Evolutionary conservation across 2,113 vertebrate species (phyloP), one percentile per base, ranked within the genome.

Genomic region (Furnarius figulus): DNA sequence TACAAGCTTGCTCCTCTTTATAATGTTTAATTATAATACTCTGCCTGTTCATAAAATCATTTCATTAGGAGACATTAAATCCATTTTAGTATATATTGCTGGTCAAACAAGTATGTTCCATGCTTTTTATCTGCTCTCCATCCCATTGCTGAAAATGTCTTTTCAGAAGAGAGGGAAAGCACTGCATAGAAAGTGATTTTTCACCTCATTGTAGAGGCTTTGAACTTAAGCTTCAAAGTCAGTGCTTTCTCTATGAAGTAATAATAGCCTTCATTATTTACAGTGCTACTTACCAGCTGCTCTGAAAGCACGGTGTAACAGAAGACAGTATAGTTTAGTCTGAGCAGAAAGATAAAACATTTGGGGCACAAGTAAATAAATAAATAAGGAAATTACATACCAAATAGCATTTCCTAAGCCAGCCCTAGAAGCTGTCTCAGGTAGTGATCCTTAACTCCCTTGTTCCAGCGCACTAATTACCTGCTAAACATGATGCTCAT

Each of bases 201-300:
- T 80, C 72, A 77, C 50, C 47, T 74, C 50, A 50, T 5, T 70
- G 62, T 7, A 42, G 68, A 90, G 55, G 30, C 55, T 97, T 95
- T 96, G 86, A 96, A 92, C 24, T 77, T 70, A 83, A 88, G 50
- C 71, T 93, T 95, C 88, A 96, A 96, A 92, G 76, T 59, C 76
- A 66, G 5, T 67, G 25, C 12, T 67, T 88, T 35, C 55, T 67
- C 79, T 80, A n/a, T 52, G 42, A 93, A 77, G 42, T 39, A 94
- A 83, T 72, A 94, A 80, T 50, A 93, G 71, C 25, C 4, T 33
- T 42, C 22, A 74, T 71, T 94, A 85, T 90, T 78, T 65, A 76
- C 52, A 76, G 17, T 28, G 24, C 13, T 89, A 33, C 52, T 68
- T 80, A 93, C 68, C 59, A 93, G 50, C 44, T 85, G 53, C 37